A percentile compares a stretch with the other conserved stretches of the same genome.
Evolutionary conservation across 2,888 invertebrate genomes (phyloP).

Genomic region (Leistus spinibarbis): DNA sequence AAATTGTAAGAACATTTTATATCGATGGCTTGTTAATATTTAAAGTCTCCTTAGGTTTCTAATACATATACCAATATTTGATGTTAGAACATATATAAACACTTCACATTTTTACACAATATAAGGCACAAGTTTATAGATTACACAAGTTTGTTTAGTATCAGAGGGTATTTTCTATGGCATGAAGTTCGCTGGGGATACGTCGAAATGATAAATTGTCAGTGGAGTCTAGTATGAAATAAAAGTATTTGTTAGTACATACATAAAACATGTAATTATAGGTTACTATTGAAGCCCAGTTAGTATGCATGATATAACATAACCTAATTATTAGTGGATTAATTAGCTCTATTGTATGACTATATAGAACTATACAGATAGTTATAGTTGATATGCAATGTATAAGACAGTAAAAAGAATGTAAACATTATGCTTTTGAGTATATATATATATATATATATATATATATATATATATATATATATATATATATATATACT

Average conservation of each 20-base stretch:
- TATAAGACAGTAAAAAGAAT: neutral
- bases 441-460: no score
- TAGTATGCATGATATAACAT: neutral
- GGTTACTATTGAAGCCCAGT: neutral
- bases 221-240: conserved; percentile 26
- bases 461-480: no score
- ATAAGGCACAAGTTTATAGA: neutral
- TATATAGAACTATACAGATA: neutral
- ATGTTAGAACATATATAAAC: neutral
- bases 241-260: neutral
- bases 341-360: neutral
- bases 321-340: neutral
- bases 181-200: conserved; percentile 37
- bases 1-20: neutral
- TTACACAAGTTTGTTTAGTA: conserved; percentile 4
- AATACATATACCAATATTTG: neutral
- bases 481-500: no score
- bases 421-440: no score
- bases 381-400: neutral
- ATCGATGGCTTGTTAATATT: neutral
- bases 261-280: neutral
- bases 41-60: no score
- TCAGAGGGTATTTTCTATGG: conserved; percentile 29
- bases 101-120: neutral
- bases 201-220: conserved; percentile 36